These are phyloP conservation scores for Hippocampus kuda DNA, from an alignment of 2,797 vertebrate species.

Conservation along the genomic window DNA sequence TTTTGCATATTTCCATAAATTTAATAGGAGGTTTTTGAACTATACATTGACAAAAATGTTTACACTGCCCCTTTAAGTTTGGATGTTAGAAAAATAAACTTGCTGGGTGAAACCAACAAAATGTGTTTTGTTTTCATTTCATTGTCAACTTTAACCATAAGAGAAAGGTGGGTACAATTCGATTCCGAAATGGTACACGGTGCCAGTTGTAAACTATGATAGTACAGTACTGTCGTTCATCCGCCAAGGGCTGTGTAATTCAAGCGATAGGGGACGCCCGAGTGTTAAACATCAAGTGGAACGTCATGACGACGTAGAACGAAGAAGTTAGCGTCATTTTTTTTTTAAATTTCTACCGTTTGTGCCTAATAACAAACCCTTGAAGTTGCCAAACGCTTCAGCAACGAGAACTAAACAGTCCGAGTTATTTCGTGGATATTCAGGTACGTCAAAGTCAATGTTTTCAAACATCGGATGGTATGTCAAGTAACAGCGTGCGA, in stretches of 20 bases:
- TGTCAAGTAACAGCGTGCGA: background rate
- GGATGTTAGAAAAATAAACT: no score
- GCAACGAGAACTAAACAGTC: background rate
- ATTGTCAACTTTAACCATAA: no score
- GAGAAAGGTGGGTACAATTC: no score
- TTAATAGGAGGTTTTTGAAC: no score
- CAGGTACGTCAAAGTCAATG: background rate
- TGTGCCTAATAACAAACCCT: background rate
- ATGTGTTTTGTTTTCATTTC: no score
- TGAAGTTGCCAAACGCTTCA: background rate
- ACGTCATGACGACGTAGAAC: background rate
- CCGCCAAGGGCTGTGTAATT: background rate
- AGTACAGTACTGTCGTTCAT: no score
- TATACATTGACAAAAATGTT: no score
- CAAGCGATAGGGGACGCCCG: background rate
- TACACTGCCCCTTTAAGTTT: no score
- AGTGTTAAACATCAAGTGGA: background rate
- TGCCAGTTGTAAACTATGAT: no score
- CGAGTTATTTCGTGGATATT: background rate
- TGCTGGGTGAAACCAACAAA: no score
- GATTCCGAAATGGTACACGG: no score
- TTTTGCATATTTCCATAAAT: no score
- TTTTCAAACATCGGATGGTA: background rate
- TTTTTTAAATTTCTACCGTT: background rate
- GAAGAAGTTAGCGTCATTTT: background rate